Base-by-base conservation (phyloP, 2,888 invertebrate species). In the Erannis defoliaria region DNA sequence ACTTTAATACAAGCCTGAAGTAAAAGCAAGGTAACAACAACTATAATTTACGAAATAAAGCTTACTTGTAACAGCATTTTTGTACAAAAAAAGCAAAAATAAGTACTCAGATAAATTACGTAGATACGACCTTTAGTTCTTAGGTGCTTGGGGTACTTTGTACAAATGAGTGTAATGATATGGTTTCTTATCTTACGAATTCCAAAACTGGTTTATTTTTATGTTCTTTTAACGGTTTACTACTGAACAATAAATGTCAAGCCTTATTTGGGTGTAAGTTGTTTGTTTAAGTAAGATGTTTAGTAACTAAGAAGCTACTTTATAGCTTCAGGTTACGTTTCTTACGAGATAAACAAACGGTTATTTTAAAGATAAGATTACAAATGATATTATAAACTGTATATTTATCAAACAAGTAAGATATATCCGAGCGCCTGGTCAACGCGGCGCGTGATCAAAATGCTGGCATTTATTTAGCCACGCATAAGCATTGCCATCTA, bases 41-140 rank as follows among this genome's bases (percentile, higher is more conserved):
- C 55, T 55, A 35, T 55, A 45, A 45, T 55, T 55, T 55, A 55
- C 45, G 45, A 55, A 55, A 55, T 45, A 26, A n/a, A 45, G 55
- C 9, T 45, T 35, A 37, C 55, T 18, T 2, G 26, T 19, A 26
- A 37, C 16, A 55, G 45, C 55, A 45, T 45, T 45, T 55, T 55
- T 35, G 45, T 45, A 37, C 45, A 45, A 45, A 45, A 42, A 55
- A 42, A 31, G 43, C 12, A 35, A 26, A 55, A 37, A 55, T 55
- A 55, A 54, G 33, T 21, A 23, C 6, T 21, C 31, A 54, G 54
- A 54, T 54, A 54, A 54, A 54, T 54, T 43, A 43, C n/a, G 21
- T 16, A 33, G 54, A 55, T 51, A 51, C 29, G 31, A 18, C 40
- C 51, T 51, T 49, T 51, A 38, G 37, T 29, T 29, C 26, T 31